Conservation (phyloP, 92 coral and sea anemone species). For the Porites divaricata region DNA sequence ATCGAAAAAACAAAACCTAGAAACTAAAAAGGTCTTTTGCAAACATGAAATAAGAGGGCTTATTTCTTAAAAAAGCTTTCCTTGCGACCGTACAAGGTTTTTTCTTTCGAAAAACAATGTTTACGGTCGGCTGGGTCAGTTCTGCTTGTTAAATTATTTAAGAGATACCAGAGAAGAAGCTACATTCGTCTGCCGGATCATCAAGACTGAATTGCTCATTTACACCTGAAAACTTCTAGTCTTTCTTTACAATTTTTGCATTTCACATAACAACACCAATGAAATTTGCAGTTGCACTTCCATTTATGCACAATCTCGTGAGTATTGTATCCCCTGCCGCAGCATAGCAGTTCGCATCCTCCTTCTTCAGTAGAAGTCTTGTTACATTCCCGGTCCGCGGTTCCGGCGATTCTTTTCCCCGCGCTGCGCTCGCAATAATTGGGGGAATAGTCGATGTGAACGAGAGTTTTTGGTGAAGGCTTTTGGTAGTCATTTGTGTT, state of each 20-base stretch:
- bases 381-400: constrained; percentile 65
- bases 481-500: constrained; percentile 6
- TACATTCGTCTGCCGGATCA: neutral
- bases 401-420: constrained; percentile 54
- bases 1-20: too few relatives aligned
- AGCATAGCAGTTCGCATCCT: constrained; percentile 73
- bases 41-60: too few relatives aligned
- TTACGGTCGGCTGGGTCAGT: too few relatives aligned
- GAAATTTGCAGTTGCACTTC: constrained; percentile 73
- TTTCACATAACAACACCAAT: constrained; percentile 85
- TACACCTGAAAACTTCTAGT: constrained; percentile 73
- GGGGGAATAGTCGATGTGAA: constrained; percentile 47
- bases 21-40: too few relatives aligned
- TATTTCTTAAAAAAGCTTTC: too few relatives aligned
- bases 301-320: constrained; percentile 46
- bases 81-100: too few relatives aligned
- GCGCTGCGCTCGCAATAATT: constrained; percentile 63
- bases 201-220: constrained; percentile 25
- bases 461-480: constrained; percentile 32
- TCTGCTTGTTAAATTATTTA: too few relatives aligned
- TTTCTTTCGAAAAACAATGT: too few relatives aligned
- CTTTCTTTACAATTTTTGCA: constrained; percentile 77
- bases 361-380: constrained; percentile 43
- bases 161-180: neutral
- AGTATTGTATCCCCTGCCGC: constrained; percentile 86